Evolutionary conservation across 2,888 invertebrate genomes (phyloP), one percentile per base, ranked within the genome.

Genomic region (Synanthedon myopaeformis): DNA sequence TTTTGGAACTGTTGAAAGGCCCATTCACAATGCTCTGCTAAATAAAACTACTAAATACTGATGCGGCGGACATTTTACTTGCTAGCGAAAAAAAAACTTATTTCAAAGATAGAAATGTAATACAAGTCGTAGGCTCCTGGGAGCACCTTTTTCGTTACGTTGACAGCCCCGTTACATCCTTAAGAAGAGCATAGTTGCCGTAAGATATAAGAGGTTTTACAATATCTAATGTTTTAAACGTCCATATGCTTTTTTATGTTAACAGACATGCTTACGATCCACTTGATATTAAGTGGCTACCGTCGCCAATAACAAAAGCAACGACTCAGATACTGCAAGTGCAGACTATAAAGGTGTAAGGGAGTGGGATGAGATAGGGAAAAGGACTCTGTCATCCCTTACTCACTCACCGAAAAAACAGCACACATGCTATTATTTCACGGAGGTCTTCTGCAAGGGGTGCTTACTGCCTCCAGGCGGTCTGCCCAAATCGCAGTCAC

Each of bases 71-170:
- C 13, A 13, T 45, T 45, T 45, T 45, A 45, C 13, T n/a, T 45
- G 14, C 2, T 14, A 12, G 45, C n/a, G 13, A 6, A 14, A 45
- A 45, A 45, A 45, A 42, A 45, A 45, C 45, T 13, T 45, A 45
- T 45, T 45, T 41, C 19, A 42, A 28, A 28, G n/a, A 52, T 48
- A 45, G 10, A 28, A 52, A 52, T 23, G 14, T 41, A 41, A 55
- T 52, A 56, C 49, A n/a, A 42, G 23, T 41, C 41, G 12, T 42
- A 8, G 45, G 41, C 49, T 17, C 57, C 57, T 57, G 56, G 52
- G 57, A 54, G 52, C 56, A 42, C 52, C 53, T 54, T 58, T 56
- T 53, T 51, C 54, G 57, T 61, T 59, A 54, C 51, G 51, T 55
- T 51, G 53, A 52, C 48, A 52, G 52, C 13, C 35, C 35, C 14